Evolutionary conservation across 1,140 invertebrate genomes (phyloP), one percentile per base, ranked within the genome.

Genomic region (Drosophila mojavensis): DNA sequence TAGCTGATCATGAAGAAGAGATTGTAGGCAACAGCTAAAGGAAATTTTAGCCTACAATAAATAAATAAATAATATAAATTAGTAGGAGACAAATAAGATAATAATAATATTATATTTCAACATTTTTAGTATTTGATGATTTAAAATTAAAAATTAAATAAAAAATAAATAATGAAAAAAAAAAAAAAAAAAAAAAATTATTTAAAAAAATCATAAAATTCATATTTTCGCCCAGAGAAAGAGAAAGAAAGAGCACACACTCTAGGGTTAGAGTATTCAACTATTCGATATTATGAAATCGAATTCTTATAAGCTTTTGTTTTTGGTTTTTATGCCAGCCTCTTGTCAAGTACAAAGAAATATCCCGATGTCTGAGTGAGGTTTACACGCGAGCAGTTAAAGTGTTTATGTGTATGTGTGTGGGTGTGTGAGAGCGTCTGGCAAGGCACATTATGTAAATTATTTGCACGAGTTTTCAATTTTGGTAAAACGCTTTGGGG

Each of bases 381-480:
- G 55, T 51, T 68, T 73, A 74, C 17, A 69, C 30, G 47, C n/a
- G 6, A 53, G 20, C 43, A 53, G 15, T 36, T n/a, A 30, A 24
- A 67, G 17, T 41, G 26, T 51, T 5, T 1, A 13, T 3, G 26
- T 39, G n/a, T 60, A 11, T 74, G 58, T 50, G 28, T 45, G 51
- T 50, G 53, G 55, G 39, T 36, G 53, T 30, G 17, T 45, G 58
- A 11, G 61, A 28, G 30, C 65, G 64, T 58, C 33, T 81, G 66
- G 17, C 65, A 39, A 48, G 43, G 67, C 63, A 76, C 60, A 88
- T 86, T 86, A 86, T 86, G 83, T 77, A 86, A 86, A 86, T 86
- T 79, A 88, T 88, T 88, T 86, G 84, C 83, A 83, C 76, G 83
- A 86, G 82, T 83, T 86, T 86, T 86, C 83, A 86, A 86, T 86